Evolutionary conservation across 2,113 vertebrate species (phyloP), one percentile per base, ranked within the genome.

Genomic region (Melanerpes formicivorus): DNA sequence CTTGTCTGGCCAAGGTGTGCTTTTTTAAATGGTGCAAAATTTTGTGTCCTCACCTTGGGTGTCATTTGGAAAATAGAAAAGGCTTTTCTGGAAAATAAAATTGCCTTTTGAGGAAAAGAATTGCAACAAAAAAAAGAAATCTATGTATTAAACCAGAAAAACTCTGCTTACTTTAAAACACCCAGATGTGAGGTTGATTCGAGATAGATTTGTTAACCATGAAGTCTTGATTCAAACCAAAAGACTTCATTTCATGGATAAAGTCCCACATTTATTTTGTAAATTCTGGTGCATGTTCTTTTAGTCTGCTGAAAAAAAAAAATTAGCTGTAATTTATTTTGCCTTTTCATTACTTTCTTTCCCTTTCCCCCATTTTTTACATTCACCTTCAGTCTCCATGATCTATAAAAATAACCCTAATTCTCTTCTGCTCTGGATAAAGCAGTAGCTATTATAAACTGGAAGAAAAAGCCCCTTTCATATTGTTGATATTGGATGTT

Each of bases 401-500:
- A 87, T 69, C 70, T 78, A 27, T 82, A 86, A 80, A 95, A 96
- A 92, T 80, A 82, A 65, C 82, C 30, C 37, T 84, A 75, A 87
- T 92, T 92, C 92, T 95, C 52, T 91, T 93, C 77, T 96, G 72
- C 44, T 85, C 78, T 84, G 81, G 64, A 71, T 83, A 90, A 94
- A 82, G 74, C 80, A 87, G 85, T 87, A 90, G 93, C 93, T 95
- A 89, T 94, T 97, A 91, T 87, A 92, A 95, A 93, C 74, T n/a
- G 64, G 96, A 96, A 96, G 77, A 96, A 97, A 97, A 97, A 95
- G 93, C 14, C 58, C 74, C 92, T 96, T 97, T 97, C 90, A 97
- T 87, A 95, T 95, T 92, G 88, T 94, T 92, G 87, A 67, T 97
- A 90, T 88, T 94, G 72, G 32, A 65, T 95, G 96, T 95, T 97